Evolutionary conservation across 1,140 invertebrate species (phyloP).

Genomic region (Tribolium castaneum): DNA sequence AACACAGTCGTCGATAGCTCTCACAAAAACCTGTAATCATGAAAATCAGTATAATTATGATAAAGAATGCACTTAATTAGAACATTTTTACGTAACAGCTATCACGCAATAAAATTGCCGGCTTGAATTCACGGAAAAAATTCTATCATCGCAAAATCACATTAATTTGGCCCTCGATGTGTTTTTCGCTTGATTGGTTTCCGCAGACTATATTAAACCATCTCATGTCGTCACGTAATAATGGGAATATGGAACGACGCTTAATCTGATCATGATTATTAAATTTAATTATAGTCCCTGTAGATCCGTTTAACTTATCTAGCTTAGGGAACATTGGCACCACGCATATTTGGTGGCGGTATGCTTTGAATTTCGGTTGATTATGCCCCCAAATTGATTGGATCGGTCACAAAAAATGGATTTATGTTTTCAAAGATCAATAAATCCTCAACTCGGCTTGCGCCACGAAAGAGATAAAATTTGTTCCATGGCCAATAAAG

Average conservation of each 20-base stretch:
- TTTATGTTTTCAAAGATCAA: too few species aligned
- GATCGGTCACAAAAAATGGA: too few species aligned
- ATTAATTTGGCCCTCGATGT: background rate
- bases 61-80: slow-evolving; percentile 37
- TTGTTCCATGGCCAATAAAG: slow-evolving; percentile 13
- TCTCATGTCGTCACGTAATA: slow-evolving; percentile 32
- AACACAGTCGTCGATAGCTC: slow-evolving; percentile 1
- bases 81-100: background rate
- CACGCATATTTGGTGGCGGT: slow-evolving; percentile 12
- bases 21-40: slow-evolving; percentile 25
- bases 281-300: slow-evolving; percentile 40
- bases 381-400: background rate
- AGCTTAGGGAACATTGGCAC: slow-evolving; percentile 36
- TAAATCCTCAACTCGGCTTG: background rate
- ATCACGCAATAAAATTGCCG: background rate
- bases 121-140: background rate
- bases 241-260: slow-evolving; percentile 30
- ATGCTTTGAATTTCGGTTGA: background rate
- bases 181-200: background rate
- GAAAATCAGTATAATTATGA: slow-evolving; percentile 33
- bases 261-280: slow-evolving; percentile 40
- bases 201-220: slow-evolving; percentile 1
- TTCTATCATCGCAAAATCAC: background rate
- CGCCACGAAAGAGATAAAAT: slow-evolving; percentile 16
- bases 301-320: slow-evolving; percentile 27